Evolutionary conservation across 2,888 invertebrate species (phyloP), one percentile per base, ranked within the genome.

Genomic region (Alitta virens): DNA sequence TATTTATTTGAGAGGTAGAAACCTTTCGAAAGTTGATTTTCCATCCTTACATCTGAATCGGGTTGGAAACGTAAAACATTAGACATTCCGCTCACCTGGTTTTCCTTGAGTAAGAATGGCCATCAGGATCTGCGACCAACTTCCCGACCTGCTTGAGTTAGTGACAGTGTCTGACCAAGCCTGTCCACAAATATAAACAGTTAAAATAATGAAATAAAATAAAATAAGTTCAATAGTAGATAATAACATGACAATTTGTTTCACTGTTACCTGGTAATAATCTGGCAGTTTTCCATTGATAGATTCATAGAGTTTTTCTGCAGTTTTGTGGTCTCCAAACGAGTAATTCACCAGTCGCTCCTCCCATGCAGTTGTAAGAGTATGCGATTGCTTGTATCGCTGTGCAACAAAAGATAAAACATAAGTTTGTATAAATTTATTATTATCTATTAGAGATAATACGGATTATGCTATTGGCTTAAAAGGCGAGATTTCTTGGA

Each of bases 101-200:
- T 70, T 72, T 14, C 75, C 73, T 33, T 73, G 67, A 21, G 71
- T 69, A 18, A 79, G 60, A 25, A 76, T 66, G 14, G 72, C 71
- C 69, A 77, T 72, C 7, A 77, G 64, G 2, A 74, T 58, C 3
- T 60, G 66, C 16, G 70, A 54, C 73, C 71, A 73, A 12, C 63
- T 64, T 1, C 72, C 75, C 54, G 76, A 76, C 26, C 70, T 63
- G 23, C 69, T 65, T 63, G 74, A 75, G 63, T 73, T 73, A 3
- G 66, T 49, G 2, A 74, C n/a, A 2, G 72, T 70, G 40, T 69
- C 69, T 14, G 61, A 58, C 76, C 75, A 77, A 21, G 43, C 14
- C 66, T 66, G 27, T 25, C 23, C 40, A 54, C 3, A 25, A 16
- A n/a, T n/a, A n/a, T n/a, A n/a, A n/a, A n/a, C n/a, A n/a, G n/a